Percentiles rank a stretch among this genome's conserved stretches.
Evolutionary conservation across 2,888 invertebrate genomes (phyloP).

Genomic region (Drosophila bunnanda): DNA sequence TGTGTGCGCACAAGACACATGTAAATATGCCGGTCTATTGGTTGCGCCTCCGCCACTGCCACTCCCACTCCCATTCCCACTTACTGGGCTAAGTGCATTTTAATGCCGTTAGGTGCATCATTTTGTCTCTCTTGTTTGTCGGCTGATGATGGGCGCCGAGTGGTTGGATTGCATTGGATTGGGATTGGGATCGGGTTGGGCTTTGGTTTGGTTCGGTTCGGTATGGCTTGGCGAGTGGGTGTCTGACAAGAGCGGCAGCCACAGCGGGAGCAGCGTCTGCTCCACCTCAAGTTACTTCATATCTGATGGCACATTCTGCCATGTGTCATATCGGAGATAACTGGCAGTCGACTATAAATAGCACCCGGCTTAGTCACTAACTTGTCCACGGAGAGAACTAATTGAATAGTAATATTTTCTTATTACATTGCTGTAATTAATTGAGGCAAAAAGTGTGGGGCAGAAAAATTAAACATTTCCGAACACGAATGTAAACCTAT

Average conservation of each 20-base stretch:
- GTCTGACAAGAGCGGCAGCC: constrained; percentile 9
- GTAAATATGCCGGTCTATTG: constrained; percentile 48
- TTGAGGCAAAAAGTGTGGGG: background rate
- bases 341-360: constrained; percentile 21
- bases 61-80: constrained; percentile 29
- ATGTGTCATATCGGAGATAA: constrained; percentile 17
- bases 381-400: background rate
- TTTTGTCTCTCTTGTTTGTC: constrained; percentile 27
- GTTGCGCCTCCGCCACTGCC: constrained; percentile 33
- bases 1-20: constrained; percentile 27
- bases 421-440: background rate
- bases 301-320: constrained; percentile 17
- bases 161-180: constrained; percentile 8
- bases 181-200: constrained; percentile 15
- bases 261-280: constrained; percentile 9
- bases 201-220: constrained; percentile 3
- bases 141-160: constrained; percentile 24
- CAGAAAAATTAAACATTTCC: too few species aligned
- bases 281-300: constrained; percentile 15
- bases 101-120: constrained; percentile 61
- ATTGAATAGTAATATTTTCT: background rate
- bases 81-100: constrained; percentile 48
- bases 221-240: constrained; percentile 2
- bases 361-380: constrained; percentile 8
- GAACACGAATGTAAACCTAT: too few species aligned